Percentiles rank a stretch among this genome's conserved stretches.
Evolutionary conservation across 2,888 invertebrate species (phyloP).

Genomic region (Phymatocera aterrima): DNA sequence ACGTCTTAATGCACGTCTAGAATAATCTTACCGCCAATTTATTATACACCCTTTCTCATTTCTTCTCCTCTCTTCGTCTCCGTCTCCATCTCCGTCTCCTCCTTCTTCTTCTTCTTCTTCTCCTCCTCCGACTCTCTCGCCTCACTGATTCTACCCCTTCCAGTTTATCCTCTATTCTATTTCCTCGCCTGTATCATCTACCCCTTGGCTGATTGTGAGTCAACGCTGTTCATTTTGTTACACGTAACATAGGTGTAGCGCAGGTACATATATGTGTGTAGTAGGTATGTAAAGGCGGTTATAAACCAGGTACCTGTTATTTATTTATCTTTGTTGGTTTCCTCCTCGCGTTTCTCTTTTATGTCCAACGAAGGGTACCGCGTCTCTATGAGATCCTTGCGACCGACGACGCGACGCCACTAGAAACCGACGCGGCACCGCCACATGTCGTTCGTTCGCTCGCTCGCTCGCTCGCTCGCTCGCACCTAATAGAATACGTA

Average conservation of each 20-base stretch:
- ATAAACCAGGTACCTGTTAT: constrained; percentile 21
- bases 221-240: neutral
- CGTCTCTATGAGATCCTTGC: neutral
- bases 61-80: no score
- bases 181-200: neutral
- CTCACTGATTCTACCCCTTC: constrained; percentile 46
- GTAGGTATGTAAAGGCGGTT: neutral
- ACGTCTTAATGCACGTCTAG: constrained; percentile 75
- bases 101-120: constrained; percentile 38
- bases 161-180: constrained; percentile 36
- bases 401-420: no score
- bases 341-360: neutral
- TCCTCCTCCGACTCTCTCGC: constrained; percentile 42
- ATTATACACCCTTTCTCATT: constrained; percentile 74
- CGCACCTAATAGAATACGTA: constrained; percentile 71
- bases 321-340: constrained; percentile 15
- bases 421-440: constrained; percentile 36
- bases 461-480: constrained; percentile 55
- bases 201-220: constrained; percentile 14
- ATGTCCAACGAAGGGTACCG: neutral
- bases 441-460: constrained; percentile 50
- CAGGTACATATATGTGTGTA: no score
- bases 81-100: constrained; percentile 48
- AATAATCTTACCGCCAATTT: constrained; percentile 75
- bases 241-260: neutral